Evolutionary conservation across 2,113 vertebrate genomes (phyloP), one percentile per base, ranked within the genome.

Genomic region (Pteronura brasiliensis): DNA sequence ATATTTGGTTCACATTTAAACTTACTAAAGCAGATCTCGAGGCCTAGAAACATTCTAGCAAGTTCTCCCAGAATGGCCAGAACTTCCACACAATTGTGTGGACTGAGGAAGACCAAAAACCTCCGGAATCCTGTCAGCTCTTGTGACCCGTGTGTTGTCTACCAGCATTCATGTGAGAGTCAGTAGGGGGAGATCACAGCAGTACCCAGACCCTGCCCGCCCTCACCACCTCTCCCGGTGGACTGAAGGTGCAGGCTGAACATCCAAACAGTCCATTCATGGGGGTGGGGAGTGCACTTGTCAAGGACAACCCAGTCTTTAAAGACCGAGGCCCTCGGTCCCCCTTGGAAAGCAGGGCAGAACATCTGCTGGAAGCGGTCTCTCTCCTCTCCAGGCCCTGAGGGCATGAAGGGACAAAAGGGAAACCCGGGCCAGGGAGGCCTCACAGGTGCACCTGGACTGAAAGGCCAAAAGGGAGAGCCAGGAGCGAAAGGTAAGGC

Each of bases 381-480:
- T 92, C 21, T 89, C 57, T 98, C 25, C 20, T 88, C 44, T 29
- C 47, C 63, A 98, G 98, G 98, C 5, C 36, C 15, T 49, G 21
- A 6, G 29, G 97, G 97, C 27, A 0, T 25, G 69, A 98, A 97
- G 13, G 98, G 98, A 92, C 83, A 97, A 10, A 87, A 1, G 27
- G 98, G 98, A 77, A 90, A 34, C 57, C 69, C 25, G 0, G 98
- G 97, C 13, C 36, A 3, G 2, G 4, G 0, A 49, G 98, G 98
- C 2, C 39, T 3, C 80, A 65, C 1, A 18, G 97, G 97, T 77
- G 34, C 52, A 2, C 47, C 87, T 61, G 97, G 98, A 65, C 83
- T 3, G 12, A 14, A 0, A 0, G 98, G 97, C n/a, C 93, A 4
- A 6, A 98, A 96, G 14, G 98, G 98, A 72, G 29, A 85, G 0